Conservation (phyloP, 2,113 vertebrate species). For the Recurvirostra avosetta region DNA sequence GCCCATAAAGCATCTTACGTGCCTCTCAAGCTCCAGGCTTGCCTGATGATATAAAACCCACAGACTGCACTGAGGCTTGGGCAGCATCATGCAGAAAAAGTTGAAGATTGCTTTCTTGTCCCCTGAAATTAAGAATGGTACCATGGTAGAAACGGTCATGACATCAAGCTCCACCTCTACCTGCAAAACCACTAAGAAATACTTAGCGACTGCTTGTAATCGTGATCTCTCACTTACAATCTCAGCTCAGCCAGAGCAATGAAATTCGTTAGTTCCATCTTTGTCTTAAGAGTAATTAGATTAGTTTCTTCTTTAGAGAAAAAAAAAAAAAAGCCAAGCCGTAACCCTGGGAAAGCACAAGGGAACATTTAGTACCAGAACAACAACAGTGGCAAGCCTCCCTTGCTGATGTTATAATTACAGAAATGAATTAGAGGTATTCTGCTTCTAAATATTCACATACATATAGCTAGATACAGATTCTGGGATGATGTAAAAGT, state of each 20-base stretch:
- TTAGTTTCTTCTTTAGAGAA: neutral
- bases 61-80: neutral
- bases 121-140: neutral
- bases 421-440: neutral
- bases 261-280: neutral
- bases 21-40: neutral
- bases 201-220: neutral
- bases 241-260: neutral
- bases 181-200: neutral
- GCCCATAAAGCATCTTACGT: neutral
- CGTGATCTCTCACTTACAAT: neutral
- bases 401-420: neutral
- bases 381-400: neutral
- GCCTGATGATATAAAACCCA: neutral
- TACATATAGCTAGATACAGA: neutral
- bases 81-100: neutral
- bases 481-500: neutral
- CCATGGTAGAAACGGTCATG: neutral
- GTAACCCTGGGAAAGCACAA: neutral
- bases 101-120: neutral
- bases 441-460: neutral
- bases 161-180: neutral
- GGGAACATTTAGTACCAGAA: constrained; percentile 3
- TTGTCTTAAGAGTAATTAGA: constrained; percentile 13
- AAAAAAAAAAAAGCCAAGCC: neutral